These are phyloP conservation scores for Pilophorus perplexus DNA, from an alignment of 2,888 invertebrate genomes.

Conservation along the genomic window DNA sequence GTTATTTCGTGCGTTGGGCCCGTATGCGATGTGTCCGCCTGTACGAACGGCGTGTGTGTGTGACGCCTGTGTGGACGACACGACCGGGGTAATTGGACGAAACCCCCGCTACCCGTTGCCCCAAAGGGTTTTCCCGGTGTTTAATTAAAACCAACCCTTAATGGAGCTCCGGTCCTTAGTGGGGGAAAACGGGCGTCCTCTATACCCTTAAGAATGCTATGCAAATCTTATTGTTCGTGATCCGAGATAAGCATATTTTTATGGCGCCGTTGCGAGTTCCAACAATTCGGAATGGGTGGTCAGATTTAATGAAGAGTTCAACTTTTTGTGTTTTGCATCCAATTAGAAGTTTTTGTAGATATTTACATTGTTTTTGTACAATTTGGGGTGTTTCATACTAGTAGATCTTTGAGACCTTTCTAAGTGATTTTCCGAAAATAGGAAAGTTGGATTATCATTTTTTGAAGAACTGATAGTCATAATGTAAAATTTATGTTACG, in stretches of 20 bases:
- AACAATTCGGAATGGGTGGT: background rate
- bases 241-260: slow-evolving; percentile 27
- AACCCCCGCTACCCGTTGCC: too few relatives aligned
- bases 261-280: slow-evolving; percentile 4
- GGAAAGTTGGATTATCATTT: too few relatives aligned
- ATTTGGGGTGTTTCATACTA: too few relatives aligned
- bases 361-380: too few relatives aligned
- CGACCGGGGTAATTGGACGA: slow-evolving; percentile 15
- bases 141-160: slow-evolving; percentile 29
- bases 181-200: background rate
- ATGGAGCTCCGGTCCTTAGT: slow-evolving; percentile 1
- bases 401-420: too few relatives aligned
- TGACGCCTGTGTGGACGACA: background rate
- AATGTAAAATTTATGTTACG: too few relatives aligned
- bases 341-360: too few relatives aligned
- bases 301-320: slow-evolving; percentile 2
- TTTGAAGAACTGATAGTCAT: too few relatives aligned
- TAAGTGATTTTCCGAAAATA: too few relatives aligned
- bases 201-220: background rate
- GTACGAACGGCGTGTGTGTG: background rate
- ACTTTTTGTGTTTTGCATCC: background rate
- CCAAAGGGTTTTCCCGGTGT: slow-evolving; percentile 18
- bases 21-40: slow-evolving; percentile 2
- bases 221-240: slow-evolving; percentile 25
- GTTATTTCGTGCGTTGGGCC: background rate